These are phyloP conservation scores for Anthoptus insignis DNA, from an alignment of 2,888 invertebrate genomes.

Conservation along the genomic window DNA sequence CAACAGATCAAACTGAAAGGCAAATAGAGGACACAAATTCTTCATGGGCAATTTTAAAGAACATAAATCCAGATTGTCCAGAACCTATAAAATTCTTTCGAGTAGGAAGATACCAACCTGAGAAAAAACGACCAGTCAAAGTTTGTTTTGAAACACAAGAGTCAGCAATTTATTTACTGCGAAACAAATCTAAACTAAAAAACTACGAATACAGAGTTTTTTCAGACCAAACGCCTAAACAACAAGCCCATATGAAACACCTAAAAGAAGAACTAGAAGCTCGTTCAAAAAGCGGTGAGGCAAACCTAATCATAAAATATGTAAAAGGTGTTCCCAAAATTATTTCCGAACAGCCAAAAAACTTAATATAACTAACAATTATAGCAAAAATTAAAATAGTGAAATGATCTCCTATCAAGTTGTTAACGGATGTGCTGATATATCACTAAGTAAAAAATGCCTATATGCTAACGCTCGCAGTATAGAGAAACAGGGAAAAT, in stretches of 20 bases:
- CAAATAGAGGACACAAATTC: neutral
- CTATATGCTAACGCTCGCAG: constrained; percentile 14
- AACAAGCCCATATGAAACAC: constrained; percentile 33
- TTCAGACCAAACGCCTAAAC: constrained; percentile 7
- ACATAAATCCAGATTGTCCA: constrained; percentile 21
- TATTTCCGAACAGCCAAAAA: neutral
- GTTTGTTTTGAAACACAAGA: constrained; percentile 32
- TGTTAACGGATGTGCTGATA: constrained; percentile 21
- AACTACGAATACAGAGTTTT: constrained; percentile 27
- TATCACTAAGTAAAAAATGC: constrained; percentile 28
- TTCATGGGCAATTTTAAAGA: constrained; percentile 2
- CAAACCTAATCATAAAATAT: constrained; percentile 41
- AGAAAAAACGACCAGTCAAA: constrained; percentile 34
- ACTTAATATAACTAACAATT: constrained; percentile 25
- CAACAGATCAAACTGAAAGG: constrained; percentile 6
- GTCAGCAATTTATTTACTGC: constrained; percentile 27
- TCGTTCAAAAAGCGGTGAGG: constrained; percentile 38
- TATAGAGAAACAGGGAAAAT: neutral
- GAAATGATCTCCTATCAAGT: constrained; percentile 33
- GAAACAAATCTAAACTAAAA: constrained; percentile 22
- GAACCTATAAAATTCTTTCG: constrained; percentile 30
- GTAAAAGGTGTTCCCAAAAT: constrained; percentile 45
- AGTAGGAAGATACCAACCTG: constrained; percentile 34
- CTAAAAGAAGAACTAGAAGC: neutral
- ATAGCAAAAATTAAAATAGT: neutral